These are phyloP conservation scores for Ovibos moschatus DNA, from an alignment of 2,113 vertebrate species.

Conservation along the genomic window DNA sequence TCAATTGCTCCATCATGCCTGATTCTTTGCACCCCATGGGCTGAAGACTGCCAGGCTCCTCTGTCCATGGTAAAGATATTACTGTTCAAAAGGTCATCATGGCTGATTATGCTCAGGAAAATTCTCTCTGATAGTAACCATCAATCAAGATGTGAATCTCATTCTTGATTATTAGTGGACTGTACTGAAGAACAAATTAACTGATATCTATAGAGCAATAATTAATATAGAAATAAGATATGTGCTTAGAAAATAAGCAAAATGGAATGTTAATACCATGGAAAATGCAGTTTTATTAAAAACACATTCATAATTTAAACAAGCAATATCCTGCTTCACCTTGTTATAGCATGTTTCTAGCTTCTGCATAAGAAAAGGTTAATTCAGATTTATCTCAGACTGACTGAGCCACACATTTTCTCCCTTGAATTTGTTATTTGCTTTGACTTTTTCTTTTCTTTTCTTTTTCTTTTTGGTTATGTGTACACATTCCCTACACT, in stretches of 20 bases:
- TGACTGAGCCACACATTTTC: background rate
- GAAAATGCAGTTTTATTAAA: constrained; percentile 19
- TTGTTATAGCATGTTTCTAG: background rate
- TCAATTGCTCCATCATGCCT: background rate
- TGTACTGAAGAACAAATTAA: constrained; percentile 37
- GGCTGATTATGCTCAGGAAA: background rate
- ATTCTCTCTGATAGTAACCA: constrained; percentile 27
- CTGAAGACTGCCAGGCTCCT: background rate
- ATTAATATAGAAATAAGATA: constrained; percentile 44
- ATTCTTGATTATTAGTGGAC: background rate
- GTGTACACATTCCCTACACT: constrained; percentile 46
- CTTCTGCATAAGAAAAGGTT: background rate
- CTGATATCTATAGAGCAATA: background rate
- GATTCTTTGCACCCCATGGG: background rate
- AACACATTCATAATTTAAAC: background rate
- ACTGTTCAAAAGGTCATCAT: background rate
- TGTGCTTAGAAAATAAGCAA: constrained; percentile 39
- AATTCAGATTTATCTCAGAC: background rate
- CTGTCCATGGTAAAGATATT: background rate
- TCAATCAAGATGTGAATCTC: background rate
- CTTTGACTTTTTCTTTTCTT: background rate
- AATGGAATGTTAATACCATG: background rate
- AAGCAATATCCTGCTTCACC: background rate
- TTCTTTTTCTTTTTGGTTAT: constrained; percentile 52
- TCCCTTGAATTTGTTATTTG: background rate